These are phyloP conservation scores for Parapristionchus giblindavisi DNA, from an alignment of 2,888 invertebrate species.

Conservation along the genomic window DNA sequence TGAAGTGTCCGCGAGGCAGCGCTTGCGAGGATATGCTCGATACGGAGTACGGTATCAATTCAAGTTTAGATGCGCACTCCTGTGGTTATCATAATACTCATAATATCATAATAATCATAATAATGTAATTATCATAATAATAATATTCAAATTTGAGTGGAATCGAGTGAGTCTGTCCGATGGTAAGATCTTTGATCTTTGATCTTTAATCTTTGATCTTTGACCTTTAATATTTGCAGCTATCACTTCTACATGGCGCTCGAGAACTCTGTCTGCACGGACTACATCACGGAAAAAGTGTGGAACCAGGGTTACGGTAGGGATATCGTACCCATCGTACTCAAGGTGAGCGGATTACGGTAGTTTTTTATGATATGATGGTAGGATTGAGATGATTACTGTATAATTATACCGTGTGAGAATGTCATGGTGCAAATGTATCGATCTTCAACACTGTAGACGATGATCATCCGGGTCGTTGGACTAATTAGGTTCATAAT, in stretches of 20 bases:
- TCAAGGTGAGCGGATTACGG: constrained; percentile 48
- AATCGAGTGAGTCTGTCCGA: background rate
- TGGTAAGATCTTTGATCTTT: background rate
- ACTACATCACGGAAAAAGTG: constrained; percentile 69
- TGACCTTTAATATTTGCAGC: constrained; percentile 41
- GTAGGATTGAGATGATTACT: too few relatives aligned
- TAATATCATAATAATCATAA: too few relatives aligned
- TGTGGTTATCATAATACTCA: too few relatives aligned
- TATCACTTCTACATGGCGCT: constrained; percentile 66
- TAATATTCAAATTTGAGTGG: background rate
- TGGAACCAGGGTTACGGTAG: constrained; percentile 65
- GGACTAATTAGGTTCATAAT: too few relatives aligned
- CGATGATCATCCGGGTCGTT: too few relatives aligned
- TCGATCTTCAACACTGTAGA: too few relatives aligned
- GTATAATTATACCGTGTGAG: too few relatives aligned
- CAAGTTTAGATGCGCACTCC: too few relatives aligned
- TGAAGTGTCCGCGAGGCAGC: constrained; percentile 56
- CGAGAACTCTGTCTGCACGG: constrained; percentile 68
- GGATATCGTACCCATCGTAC: constrained; percentile 63
- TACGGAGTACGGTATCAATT: constrained; percentile 51
- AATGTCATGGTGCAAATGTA: too few relatives aligned
- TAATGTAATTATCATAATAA: background rate
- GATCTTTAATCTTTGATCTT: background rate
- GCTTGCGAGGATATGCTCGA: constrained; percentile 60
- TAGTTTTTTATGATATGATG: too few relatives aligned